Evolutionary conservation across 2,888 invertebrate genomes (phyloP).

Genomic region (Drosophila testacea): DNA sequence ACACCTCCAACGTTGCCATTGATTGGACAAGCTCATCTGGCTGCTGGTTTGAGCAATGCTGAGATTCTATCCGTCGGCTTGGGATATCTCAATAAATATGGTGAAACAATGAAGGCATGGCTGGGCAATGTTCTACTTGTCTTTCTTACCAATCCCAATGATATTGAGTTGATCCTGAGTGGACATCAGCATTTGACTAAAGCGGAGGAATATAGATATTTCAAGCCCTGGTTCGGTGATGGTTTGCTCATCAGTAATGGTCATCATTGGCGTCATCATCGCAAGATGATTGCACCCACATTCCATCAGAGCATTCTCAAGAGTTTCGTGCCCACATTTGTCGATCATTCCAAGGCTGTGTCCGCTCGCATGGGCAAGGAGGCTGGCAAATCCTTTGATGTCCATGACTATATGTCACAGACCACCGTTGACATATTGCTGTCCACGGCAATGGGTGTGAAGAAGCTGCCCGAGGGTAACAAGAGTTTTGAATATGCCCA

Average conservation of each 20-base stretch:
- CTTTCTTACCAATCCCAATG: constrained; percentile 89
- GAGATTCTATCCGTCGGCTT: constrained; percentile 73
- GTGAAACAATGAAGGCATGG: constrained; percentile 92
- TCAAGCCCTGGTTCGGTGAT: constrained; percentile 92
- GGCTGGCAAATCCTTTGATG: constrained; percentile 89
- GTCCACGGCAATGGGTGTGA: constrained; percentile 94
- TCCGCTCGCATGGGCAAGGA: constrained; percentile 89
- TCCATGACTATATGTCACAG: constrained; percentile 92
- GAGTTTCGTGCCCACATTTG: constrained; percentile 91
- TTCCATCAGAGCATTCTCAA: constrained; percentile 94
- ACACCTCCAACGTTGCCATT: constrained; percentile 89
- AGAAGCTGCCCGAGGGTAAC: constrained; percentile 89
- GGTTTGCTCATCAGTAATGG: constrained; percentile 92
- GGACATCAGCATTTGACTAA: constrained; percentile 92
- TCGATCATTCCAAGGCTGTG: constrained; percentile 90
- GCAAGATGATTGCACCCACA: constrained; percentile 93
- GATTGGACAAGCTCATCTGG: constrained; percentile 89
- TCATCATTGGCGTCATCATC: constrained; percentile 92
- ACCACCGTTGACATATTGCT: constrained; percentile 92
- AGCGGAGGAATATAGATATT: constrained; percentile 90
- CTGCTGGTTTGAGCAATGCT: constrained; percentile 87
- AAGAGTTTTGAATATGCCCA: constrained; percentile 92
- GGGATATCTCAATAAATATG: constrained; percentile 81
- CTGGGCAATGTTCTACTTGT: constrained; percentile 89
- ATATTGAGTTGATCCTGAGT: constrained; percentile 90